Evolutionary conservation across 2,888 invertebrate species (phyloP).

Genomic region (Julus scanicus): DNA sequence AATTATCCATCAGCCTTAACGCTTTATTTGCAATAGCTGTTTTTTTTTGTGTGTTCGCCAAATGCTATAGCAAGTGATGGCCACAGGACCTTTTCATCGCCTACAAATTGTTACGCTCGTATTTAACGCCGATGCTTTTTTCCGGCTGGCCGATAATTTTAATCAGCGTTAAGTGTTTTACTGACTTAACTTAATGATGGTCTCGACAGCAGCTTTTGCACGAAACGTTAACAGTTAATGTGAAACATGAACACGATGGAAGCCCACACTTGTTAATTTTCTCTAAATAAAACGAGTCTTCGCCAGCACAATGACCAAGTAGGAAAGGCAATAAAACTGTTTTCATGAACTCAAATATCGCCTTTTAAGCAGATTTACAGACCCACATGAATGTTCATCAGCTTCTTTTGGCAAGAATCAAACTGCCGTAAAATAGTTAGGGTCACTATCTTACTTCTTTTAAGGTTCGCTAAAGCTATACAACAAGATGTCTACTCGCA

Average conservation of each 20-base stretch:
- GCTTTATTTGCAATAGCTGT: not conserved
- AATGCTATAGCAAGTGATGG: not conserved
- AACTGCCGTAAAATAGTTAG: slow-evolving; percentile 14
- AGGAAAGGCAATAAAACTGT: slow-evolving; percentile 32
- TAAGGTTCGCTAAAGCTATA: not conserved
- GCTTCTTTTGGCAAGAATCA: not conserved
- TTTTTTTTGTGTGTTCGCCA: not conserved
- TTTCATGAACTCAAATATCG: slow-evolving; percentile 43
- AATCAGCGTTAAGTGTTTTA: slow-evolving; percentile 44
- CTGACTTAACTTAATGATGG: slow-evolving; percentile 44
- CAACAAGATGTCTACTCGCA: not conserved
- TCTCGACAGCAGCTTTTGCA: not conserved
- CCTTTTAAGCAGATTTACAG: slow-evolving; percentile 47
- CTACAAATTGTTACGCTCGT: slow-evolving; percentile 11
- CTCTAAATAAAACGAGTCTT: slow-evolving; percentile 19
- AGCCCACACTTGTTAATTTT: slow-evolving; percentile 37
- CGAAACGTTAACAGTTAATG: slow-evolving; percentile 3
- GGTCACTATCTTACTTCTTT: slow-evolving; percentile 16
- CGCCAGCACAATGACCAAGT: not conserved
- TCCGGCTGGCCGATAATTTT: slow-evolving; percentile 40
- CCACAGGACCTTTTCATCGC: not conserved
- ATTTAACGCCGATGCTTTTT: slow-evolving; percentile 12
- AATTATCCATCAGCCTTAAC: slow-evolving; percentile 39
- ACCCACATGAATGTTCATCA: slow-evolving; percentile 43
- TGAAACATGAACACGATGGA: not conserved